phyloP scores from a whole-genome alignment of 2,888 invertebrate species.

The Flexamia atlantica region DNA sequence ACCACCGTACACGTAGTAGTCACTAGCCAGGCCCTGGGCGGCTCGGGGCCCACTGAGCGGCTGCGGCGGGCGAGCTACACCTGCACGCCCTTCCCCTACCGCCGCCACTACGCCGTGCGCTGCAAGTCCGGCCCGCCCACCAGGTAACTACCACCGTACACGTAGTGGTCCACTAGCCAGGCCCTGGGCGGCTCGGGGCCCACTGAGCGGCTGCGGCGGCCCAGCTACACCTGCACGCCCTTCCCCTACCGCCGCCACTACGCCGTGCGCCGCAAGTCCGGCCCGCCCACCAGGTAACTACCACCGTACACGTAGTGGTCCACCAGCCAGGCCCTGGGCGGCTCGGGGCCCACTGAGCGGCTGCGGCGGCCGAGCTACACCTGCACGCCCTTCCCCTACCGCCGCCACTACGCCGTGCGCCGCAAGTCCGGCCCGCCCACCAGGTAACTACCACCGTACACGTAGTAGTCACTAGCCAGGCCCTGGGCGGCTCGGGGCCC shows the following conservation, averaged over 20 bases:
- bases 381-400: constrained; percentile 69
- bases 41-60: constrained; percentile 29
- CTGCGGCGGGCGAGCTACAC: constrained; percentile 68
- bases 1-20: not conserved
- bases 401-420: constrained; percentile 70
- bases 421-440: constrained; percentile 67
- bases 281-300: too few relatives aligned
- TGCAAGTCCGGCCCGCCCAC: too few relatives aligned
- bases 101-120: too few relatives aligned
- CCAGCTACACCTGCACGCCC: too few relatives aligned
- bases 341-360: constrained; percentile 30
- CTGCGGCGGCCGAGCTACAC: constrained; percentile 68
- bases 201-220: constrained; percentile 64
- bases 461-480: constrained; percentile 55
- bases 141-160: too few relatives aligned
- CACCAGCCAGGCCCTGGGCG: constrained; percentile 14
- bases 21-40: not conserved
- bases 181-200: not conserved
- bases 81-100: too few relatives aligned
- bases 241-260: too few relatives aligned
- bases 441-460: constrained; percentile 48
- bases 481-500: not conserved
- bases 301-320: constrained; percentile 43
- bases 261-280: too few relatives aligned
- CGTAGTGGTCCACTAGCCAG: not conserved